phyloP scores from a whole-genome alignment of 2,888 invertebrate species.

The Thalpophila matura region DNA sequence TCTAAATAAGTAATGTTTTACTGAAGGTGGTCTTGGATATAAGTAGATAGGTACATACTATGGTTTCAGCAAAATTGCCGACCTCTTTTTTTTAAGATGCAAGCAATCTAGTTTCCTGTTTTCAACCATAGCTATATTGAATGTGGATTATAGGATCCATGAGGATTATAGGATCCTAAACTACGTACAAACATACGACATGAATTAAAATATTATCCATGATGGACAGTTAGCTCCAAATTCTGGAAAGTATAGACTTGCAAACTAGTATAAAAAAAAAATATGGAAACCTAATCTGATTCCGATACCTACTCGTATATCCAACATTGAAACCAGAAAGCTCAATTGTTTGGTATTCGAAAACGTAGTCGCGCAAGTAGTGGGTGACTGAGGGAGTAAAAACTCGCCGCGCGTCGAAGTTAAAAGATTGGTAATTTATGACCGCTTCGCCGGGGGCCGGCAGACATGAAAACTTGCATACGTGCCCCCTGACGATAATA shows the following conservation, averaged over 20 bases:
- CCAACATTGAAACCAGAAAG: neutral
- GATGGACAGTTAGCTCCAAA: too few relatives aligned
- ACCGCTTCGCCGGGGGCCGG: slow-evolving; percentile 35
- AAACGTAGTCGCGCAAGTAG: slow-evolving; percentile 19
- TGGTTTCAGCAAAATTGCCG: neutral
- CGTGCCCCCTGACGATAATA: slow-evolving; percentile 62
- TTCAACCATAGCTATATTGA: too few relatives aligned
- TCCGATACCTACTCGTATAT: too few relatives aligned
- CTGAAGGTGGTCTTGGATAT: slow-evolving; percentile 1
- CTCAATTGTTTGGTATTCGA: neutral
- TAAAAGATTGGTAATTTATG: slow-evolving; percentile 62
- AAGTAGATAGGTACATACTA: too few relatives aligned
- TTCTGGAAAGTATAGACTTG: too few relatives aligned
- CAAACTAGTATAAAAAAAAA: too few relatives aligned
- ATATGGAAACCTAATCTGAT: too few relatives aligned
- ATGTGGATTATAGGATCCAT: too few relatives aligned
- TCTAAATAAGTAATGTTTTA: slow-evolving; percentile 12
- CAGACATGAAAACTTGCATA: slow-evolving; percentile 58
- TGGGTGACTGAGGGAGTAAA: slow-evolving; percentile 19
- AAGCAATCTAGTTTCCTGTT: too few relatives aligned
- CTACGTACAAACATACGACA: too few relatives aligned
- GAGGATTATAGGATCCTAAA: too few relatives aligned
- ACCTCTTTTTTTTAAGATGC: too few relatives aligned
- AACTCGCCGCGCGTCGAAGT: slow-evolving; percentile 38
- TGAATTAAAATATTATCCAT: neutral